Conservation (phyloP, 1,140 invertebrate genomes). For the Microvelia longipes region DNA sequence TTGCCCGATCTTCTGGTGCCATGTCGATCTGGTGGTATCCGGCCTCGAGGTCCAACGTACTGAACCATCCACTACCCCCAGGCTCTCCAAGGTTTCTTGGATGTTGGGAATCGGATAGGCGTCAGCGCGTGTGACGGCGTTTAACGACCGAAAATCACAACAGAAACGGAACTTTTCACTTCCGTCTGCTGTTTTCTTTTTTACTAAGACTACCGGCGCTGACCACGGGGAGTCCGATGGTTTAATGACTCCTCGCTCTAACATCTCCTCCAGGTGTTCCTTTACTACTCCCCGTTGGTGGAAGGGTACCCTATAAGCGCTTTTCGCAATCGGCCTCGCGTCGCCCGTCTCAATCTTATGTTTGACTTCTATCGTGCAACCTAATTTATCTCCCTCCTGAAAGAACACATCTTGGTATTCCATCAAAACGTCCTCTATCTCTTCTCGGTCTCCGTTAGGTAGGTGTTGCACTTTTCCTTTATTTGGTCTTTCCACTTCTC, state of each 20-base stretch:
- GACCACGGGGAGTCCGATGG: neutral
- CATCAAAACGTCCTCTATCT: neutral
- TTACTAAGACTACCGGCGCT: neutral
- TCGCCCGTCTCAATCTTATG: neutral
- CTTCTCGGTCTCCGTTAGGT: neutral
- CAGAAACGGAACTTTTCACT: neutral
- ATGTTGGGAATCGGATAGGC: no score
- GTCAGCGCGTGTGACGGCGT: neutral
- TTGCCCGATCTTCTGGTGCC: conserved; percentile 25
- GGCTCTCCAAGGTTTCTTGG: neutral
- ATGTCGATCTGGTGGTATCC: conserved; percentile 37
- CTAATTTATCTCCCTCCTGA: neutral
- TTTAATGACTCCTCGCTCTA: neutral
- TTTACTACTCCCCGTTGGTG: neutral
- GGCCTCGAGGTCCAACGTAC: no score
- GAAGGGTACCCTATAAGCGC: neutral
- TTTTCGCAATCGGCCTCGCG: neutral
- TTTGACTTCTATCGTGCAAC: neutral
- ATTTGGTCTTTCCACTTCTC: no score
- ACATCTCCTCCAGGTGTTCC: neutral
- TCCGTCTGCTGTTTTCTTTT: neutral
- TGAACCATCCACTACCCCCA: conserved; percentile 17
- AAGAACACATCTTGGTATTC: neutral
- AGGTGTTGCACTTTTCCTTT: neutral
- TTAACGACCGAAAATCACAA: neutral